Evolutionary conservation across 2,113 vertebrate genomes (phyloP).

Genomic region (Alces alces): DNA sequence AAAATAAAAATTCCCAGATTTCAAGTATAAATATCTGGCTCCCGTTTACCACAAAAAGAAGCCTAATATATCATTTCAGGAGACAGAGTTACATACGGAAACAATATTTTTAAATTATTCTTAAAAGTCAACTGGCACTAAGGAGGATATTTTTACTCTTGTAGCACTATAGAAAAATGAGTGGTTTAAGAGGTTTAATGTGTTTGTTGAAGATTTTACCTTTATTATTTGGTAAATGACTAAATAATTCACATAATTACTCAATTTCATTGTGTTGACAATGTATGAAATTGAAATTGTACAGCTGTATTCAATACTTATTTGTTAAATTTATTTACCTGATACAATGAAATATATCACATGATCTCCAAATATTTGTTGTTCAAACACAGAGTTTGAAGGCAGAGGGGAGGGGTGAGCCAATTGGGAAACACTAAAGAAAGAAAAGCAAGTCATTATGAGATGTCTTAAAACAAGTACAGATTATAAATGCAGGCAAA

Average conservation of each 20-base stretch:
- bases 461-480: neutral
- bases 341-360: neutral
- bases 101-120: neutral
- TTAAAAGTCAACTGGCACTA: neutral
- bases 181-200: neutral
- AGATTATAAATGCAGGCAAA: neutral
- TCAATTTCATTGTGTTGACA: neutral
- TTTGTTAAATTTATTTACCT: neutral
- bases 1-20: neutral
- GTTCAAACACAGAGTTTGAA: neutral
- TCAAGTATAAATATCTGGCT: neutral
- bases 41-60: neutral
- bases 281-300: neutral
- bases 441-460: neutral
- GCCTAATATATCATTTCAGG: neutral
- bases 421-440: neutral
- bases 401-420: neutral
- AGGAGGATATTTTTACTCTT: neutral
- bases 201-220: neutral
- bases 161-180: neutral
- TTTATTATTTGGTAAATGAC: neutral
- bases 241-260: neutral
- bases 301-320: neutral
- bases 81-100: fast-evolving
- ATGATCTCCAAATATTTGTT: neutral